Evolutionary conservation across 2,888 invertebrate species (phyloP).

Genomic region (Suillia variegata): DNA sequence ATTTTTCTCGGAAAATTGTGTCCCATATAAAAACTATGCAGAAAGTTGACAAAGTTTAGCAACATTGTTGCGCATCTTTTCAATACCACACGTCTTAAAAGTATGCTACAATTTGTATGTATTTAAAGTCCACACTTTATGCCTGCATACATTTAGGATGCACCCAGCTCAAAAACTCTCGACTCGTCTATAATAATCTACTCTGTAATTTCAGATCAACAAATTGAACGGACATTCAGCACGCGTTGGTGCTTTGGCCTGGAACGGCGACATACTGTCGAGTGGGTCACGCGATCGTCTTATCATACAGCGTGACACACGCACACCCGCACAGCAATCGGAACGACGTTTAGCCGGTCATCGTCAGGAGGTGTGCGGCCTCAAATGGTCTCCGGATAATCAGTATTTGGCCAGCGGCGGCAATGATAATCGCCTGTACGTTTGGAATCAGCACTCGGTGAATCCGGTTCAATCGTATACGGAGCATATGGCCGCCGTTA

Average conservation of each 20-base stretch:
- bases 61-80: no score
- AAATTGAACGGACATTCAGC: constrained; percentile 92
- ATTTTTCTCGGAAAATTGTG: no score
- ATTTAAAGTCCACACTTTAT: no score
- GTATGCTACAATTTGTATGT: no score
- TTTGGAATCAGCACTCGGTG: constrained; percentile 80
- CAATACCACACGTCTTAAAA: no score
- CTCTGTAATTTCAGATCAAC: constrained; percentile 72
- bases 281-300: constrained; percentile 94
- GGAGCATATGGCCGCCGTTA: constrained; percentile 94
- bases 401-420: constrained; percentile 97
- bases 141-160: no score
- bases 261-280: constrained; percentile 96
- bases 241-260: constrained; percentile 90
- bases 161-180: no score
- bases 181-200: no score
- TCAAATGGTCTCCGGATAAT: constrained; percentile 98
- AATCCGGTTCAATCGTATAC: constrained; percentile 94
- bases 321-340: constrained; percentile 78
- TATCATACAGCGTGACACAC: constrained; percentile 92
- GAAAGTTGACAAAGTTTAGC: no score
- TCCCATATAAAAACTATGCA: no score
- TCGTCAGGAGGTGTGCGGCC: constrained; percentile 95
- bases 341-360: constrained; percentile 88
- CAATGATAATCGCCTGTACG: constrained; percentile 74